Conservation (phyloP, 2,797 vertebrate species). For the Megalops cyprinoides region DNA sequence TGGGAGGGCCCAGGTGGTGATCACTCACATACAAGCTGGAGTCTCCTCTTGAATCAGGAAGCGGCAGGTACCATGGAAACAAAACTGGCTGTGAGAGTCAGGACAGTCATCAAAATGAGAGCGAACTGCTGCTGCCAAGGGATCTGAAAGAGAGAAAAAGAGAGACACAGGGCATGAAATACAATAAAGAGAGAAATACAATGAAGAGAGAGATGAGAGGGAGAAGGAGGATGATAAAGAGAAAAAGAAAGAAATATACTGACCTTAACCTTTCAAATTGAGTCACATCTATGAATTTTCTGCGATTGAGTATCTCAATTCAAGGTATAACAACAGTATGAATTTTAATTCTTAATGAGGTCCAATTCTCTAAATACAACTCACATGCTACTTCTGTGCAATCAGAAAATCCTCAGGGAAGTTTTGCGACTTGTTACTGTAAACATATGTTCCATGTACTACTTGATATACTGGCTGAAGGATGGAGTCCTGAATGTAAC, state of each 20-base stretch:
- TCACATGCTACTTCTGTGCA: no score
- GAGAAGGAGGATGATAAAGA: not conserved
- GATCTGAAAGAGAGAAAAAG: slow-evolving; percentile 65
- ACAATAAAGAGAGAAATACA: no score
- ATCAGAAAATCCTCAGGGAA: no score
- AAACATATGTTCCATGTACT: not conserved
- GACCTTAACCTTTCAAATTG: no score
- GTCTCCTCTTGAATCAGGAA: slow-evolving; percentile 90
- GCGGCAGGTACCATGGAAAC: slow-evolving; percentile 92
- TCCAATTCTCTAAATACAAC: no score
- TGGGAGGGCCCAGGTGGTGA: not conserved
- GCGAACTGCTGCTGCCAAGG: slow-evolving; percentile 84
- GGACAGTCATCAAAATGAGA: slow-evolving; percentile 92
- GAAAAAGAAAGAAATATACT: not conserved
- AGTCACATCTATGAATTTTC: no score
- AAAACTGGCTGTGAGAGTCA: slow-evolving; percentile 87
- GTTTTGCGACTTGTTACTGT: no score
- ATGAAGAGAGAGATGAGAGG: not conserved
- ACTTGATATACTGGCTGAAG: not conserved
- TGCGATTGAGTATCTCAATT: no score
- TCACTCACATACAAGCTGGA: slow-evolving; percentile 90
- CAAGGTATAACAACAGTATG: no score
- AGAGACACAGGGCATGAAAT: not conserved
- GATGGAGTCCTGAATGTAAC: not conserved
- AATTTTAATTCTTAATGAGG: no score